Conservation (phyloP, 2,797 vertebrate species). For the Percopsis omiscomaycus region DNA sequence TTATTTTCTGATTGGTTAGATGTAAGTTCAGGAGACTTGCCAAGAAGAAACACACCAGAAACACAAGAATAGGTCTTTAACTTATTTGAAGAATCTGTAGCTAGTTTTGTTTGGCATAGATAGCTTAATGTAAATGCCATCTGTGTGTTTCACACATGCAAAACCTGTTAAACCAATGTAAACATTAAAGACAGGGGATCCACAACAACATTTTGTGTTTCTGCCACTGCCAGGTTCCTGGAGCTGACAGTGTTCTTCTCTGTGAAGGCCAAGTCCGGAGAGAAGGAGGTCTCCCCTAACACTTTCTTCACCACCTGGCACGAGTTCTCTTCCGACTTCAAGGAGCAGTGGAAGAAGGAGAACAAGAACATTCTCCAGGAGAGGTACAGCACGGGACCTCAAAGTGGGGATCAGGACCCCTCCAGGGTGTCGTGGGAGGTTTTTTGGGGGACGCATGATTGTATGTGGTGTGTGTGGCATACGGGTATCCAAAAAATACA, state of each 20-base stretch:
- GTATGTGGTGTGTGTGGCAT: too few species aligned
- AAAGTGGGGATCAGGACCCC: too few species aligned
- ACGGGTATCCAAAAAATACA: too few species aligned
- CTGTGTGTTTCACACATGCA: too few species aligned
- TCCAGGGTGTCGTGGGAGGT: not conserved
- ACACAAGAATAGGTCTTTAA: too few species aligned
- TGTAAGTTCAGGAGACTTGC: too few species aligned
- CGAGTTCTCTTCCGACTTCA: conserved; percentile 96
- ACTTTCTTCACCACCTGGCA: conserved; percentile 94
- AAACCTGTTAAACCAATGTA: not conserved
- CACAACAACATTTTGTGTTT: not conserved
- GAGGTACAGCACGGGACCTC: conserved; percentile 74
- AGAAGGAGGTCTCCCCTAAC: conserved; percentile 92
- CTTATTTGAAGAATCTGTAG: too few species aligned
- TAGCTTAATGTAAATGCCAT: too few species aligned
- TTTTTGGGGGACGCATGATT: too few species aligned
- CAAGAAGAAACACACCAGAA: too few species aligned
- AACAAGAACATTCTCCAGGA: conserved; percentile 93
- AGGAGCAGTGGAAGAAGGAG: conserved; percentile 96
- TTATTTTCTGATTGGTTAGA: too few species aligned
- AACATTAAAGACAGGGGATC: not conserved
- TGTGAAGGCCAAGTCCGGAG: conserved; percentile 91
- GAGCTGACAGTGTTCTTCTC: conserved; percentile 90
- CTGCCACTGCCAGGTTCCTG: conserved; percentile 80
- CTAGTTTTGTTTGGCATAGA: too few species aligned